Percentiles rank a stretch among this genome's conserved stretches.
phyloP scores from a whole-genome alignment of 30 jellyfish, hydroid and myxozoan genomes.

The Pelagia noctiluca region DNA sequence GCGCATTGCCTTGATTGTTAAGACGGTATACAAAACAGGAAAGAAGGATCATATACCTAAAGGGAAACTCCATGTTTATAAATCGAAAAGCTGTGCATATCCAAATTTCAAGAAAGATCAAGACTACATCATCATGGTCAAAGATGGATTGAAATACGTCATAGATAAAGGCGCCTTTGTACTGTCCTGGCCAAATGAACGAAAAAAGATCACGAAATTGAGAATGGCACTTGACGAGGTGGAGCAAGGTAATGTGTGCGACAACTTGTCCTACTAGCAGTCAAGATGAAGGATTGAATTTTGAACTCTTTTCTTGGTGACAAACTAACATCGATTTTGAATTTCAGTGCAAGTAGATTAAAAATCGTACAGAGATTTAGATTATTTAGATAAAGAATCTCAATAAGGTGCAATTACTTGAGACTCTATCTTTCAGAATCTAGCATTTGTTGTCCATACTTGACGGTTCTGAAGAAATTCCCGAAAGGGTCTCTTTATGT shows the following conservation, averaged over 20 bases:
- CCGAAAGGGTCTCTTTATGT: too few relatives aligned
- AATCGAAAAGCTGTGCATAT: constrained; percentile 5
- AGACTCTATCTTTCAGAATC: too few relatives aligned
- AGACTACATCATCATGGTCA: constrained; percentile 25
- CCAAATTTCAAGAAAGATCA: constrained; percentile 1
- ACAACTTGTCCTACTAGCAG: too few relatives aligned
- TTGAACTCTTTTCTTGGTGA: too few relatives aligned
- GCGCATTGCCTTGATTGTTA: constrained; percentile 21
- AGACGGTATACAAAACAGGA: constrained; percentile 34
- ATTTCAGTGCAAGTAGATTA: too few relatives aligned
- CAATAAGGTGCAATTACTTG: too few relatives aligned
- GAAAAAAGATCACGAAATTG: background rate
- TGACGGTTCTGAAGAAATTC: too few relatives aligned
- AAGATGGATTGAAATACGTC: constrained; percentile 29
- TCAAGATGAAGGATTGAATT: too few relatives aligned
- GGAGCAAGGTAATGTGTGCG: background rate
- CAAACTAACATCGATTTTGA: too few relatives aligned
- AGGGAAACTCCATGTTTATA: constrained; percentile 18
- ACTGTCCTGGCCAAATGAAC: constrained; percentile 11
- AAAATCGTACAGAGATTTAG: too few relatives aligned
- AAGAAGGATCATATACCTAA: constrained; percentile 1
- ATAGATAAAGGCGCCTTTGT: constrained; percentile 27
- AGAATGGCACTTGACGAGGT: background rate
- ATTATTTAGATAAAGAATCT: too few relatives aligned
- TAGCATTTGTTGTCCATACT: too few relatives aligned